Conservation (phyloP, 2,888 invertebrate genomes). For the Rhagophthalmus giganteus region DNA sequence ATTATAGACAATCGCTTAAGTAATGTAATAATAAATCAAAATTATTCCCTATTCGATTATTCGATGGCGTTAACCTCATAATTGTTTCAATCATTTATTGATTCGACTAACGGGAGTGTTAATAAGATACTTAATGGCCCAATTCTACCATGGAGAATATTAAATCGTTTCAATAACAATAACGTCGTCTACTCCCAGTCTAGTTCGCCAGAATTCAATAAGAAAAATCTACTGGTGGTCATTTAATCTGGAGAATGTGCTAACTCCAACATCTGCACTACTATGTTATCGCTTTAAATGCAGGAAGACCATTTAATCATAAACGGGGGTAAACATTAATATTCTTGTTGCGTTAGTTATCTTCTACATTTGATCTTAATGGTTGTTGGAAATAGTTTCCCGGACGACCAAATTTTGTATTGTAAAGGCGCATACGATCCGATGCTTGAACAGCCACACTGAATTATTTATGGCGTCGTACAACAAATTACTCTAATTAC, state of each 20-base stretch:
- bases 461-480: constrained; percentile 35
- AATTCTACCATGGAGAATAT: constrained; percentile 7
- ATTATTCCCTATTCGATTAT: background rate
- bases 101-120: constrained; percentile 5
- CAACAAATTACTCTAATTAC: constrained; percentile 46
- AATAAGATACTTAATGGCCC: constrained; percentile 14
- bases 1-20: background rate
- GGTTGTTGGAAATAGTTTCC: constrained; percentile 52
- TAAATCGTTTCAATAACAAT: constrained; percentile 7
- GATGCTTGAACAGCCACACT: constrained; percentile 14
- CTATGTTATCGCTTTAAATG: constrained; percentile 6
- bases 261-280: background rate
- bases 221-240: constrained; percentile 3
- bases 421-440: constrained; percentile 30
- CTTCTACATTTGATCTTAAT: constrained; percentile 52
- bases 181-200: background rate
- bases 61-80: background rate
- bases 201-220: constrained; percentile 4
- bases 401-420: constrained; percentile 33
- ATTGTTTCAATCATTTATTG: constrained; percentile 2
- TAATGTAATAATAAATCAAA: background rate
- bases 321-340: constrained; percentile 42
- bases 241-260: background rate
- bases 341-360: constrained; percentile 47
- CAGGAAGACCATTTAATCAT: constrained; percentile 38